Base-by-base conservation (phyloP, 2,888 invertebrate species). In the Coleophora deauratella region DNA sequence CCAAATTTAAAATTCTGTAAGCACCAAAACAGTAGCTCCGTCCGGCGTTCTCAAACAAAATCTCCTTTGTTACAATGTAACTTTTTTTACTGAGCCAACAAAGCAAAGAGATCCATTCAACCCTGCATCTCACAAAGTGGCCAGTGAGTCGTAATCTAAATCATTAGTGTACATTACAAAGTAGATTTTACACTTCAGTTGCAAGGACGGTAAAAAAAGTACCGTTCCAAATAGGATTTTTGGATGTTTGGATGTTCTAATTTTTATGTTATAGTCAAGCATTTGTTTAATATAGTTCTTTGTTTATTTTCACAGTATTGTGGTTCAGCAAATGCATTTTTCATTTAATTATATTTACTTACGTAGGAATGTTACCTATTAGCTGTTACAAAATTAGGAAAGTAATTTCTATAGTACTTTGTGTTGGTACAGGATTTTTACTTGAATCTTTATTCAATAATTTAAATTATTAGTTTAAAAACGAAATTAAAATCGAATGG, bases 161-260 rank as follows among this genome's bases (percentile, higher is more conserved):
- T 46, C 51, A 57, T 59, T 54, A 54, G 37, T 33, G 36, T 45
- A 27, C 33, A 52, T 54, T 55, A 53, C 50, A 62, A 55, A 53
- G 57, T 50, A 44, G 33, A 53, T 58, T 59, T 59, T 59, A 55
- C 65, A 59, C 54, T 52, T 47, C 55, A 51, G 37, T 59, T 51
- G 38, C 39, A 35, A 40, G 48, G 46, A 55, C 39, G 7, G 27
- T 13, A 32, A 41, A 49, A 47, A 47, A 43, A 34, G 3, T 47
- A 49, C 49, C 50, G 52, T 40, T 40, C 27, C 21, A 21, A 21
- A 21, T 13, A 27, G 33, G 37, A 32, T 38, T 27, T n/a, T 21
- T 32, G 14, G 34, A 34, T 11, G 14, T 34, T 6, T 33, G 33
- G 33, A 33, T 9, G 6, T 28, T 28, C 28, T 28, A 28, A 6